Evolutionary conservation across 2,888 invertebrate genomes (phyloP), one percentile per base, ranked within the genome.

Genomic region (Trisateles emortualis): DNA sequence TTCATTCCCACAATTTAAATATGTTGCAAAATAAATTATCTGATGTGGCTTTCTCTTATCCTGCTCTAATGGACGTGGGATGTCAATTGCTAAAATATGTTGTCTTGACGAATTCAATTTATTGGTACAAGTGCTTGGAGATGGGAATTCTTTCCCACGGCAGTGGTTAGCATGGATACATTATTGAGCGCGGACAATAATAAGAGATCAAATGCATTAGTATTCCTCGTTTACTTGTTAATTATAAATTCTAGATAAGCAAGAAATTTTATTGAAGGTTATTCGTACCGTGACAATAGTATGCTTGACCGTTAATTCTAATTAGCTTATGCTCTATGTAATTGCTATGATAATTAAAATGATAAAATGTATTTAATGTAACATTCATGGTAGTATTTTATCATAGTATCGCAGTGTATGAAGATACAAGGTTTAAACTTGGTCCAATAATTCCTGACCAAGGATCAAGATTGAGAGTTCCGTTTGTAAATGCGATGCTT

Each of bases 1-100:
- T 90, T 83, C 60, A 87, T 92, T 92, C 92, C 88, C 92, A 90
- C 88, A 87, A 90, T 92, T 92, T 92, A 88, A 92, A 92, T 92
- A 92, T 81, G 67, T 67, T 60, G 62, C 57, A 22, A 69, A 64
- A 67, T 72, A 69, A 67, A 69, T 72, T 70, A 66, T 64, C 59
- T 64, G 68, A 56, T 63, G 68, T 74, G 58, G 70, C 68, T 74
- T 67, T 67, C 68, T 72, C 72, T 73, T 74, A 67, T 77, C 68
- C 64, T 74, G 61, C 73, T 79, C 80, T 83, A 85, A 85, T 84
- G 84, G 84, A 83, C 77, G 78, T 78, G 75, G 72, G 76, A 83
- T 75, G 84, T 87, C 84, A 82, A 85, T 87, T 84, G 83, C 76
- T 82, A 78, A 86, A 87, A 87, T 86, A 79, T 79, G 80, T 83